These are phyloP conservation scores for Epirrhoe alternata DNA, from an alignment of 2,888 invertebrate species.

Conservation along the genomic window DNA sequence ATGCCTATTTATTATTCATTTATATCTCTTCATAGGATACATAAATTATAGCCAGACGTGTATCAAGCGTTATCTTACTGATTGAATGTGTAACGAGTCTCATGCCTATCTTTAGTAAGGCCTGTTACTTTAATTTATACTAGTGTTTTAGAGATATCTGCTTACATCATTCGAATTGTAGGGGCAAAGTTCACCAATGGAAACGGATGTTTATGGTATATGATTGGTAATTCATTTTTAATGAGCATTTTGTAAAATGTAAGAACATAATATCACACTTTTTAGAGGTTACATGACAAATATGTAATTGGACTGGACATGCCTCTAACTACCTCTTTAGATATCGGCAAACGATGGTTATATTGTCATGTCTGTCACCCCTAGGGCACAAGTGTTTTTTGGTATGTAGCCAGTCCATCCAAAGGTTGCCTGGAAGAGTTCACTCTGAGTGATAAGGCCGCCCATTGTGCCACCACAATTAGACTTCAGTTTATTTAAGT, in stretches of 20 bases:
- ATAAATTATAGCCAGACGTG: conserved; percentile 46
- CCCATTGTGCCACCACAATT: too few relatives aligned
- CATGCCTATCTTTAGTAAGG: conserved; percentile 36
- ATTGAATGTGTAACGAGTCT: conserved; percentile 42
- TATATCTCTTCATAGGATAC: conserved; percentile 53
- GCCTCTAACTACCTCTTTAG: too few relatives aligned
- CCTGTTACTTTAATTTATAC: conserved; percentile 43
- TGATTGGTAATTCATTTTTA: neutral
- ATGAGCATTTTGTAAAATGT: neutral
- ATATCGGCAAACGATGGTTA: too few relatives aligned
- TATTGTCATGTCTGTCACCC: too few relatives aligned
- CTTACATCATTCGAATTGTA: conserved; percentile 15
- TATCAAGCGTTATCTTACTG: conserved; percentile 46
- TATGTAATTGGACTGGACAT: too few relatives aligned
- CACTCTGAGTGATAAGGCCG: too few relatives aligned
- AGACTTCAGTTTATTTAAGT: too few relatives aligned
- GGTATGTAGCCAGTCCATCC: too few relatives aligned
- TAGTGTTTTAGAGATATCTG: conserved; percentile 26
- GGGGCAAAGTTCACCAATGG: neutral
- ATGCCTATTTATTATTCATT: conserved; percentile 29
- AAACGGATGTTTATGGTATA: neutral
- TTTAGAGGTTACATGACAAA: too few relatives aligned
- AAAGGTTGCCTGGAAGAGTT: too few relatives aligned
- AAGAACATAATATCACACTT: neutral
- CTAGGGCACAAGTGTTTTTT: too few relatives aligned